Evolutionary conservation across 2,797 vertebrate genomes (phyloP).

Genomic region (Enteromius viviparus): DNA sequence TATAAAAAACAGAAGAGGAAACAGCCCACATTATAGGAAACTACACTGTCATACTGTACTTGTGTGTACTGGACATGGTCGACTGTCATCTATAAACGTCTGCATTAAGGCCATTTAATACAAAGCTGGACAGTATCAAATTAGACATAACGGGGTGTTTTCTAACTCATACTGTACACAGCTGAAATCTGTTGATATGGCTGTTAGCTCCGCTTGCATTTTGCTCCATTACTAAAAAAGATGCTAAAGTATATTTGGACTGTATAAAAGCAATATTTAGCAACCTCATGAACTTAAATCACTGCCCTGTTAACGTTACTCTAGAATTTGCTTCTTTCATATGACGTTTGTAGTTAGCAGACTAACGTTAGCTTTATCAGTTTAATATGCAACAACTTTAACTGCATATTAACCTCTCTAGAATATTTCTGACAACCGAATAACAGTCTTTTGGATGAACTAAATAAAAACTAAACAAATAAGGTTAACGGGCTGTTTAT

Average conservation of each 20-base stretch:
- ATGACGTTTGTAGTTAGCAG: not conserved
- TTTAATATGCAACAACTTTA: not conserved
- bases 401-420: not conserved
- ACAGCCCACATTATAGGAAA: not conserved
- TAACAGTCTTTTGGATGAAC: not conserved
- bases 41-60: not conserved
- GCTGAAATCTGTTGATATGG: not conserved
- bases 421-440: not conserved
- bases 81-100: not conserved
- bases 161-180: not conserved
- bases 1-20: not conserved
- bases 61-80: not conserved
- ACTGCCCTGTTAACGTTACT: not conserved
- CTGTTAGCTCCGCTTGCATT: not conserved
- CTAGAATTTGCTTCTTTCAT: not conserved
- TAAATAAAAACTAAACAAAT: not conserved
- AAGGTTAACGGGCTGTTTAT: not conserved
- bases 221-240: not conserved
- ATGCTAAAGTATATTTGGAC: not conserved
- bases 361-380: slow-evolving; percentile 9
- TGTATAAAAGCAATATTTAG: not conserved
- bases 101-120: not conserved
- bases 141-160: not conserved
- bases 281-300: not conserved
- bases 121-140: not conserved